Conservation (phyloP, 1,140 invertebrate species). For the Popillia japonica region DNA sequence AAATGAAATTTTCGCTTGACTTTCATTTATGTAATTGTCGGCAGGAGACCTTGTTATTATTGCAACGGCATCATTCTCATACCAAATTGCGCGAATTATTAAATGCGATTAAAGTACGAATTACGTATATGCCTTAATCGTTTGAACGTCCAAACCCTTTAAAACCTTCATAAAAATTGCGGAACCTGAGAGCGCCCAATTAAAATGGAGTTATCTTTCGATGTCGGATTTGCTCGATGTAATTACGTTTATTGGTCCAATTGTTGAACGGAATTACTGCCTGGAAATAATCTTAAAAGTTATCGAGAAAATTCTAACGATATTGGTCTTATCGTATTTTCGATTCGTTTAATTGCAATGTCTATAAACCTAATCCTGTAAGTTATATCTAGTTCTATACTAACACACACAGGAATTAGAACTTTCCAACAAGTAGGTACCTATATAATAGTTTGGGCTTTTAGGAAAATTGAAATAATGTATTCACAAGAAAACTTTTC, state of each 20-base stretch:
- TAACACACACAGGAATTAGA: too few species aligned
- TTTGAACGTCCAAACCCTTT: neutral
- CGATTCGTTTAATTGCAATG: neutral
- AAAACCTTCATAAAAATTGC: neutral
- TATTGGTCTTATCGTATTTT: neutral
- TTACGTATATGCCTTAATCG: neutral
- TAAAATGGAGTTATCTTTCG: neutral
- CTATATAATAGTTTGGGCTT: too few species aligned
- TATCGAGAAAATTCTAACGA: constrained; percentile 4
- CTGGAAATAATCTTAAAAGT: neutral
- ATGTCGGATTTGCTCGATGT: neutral
- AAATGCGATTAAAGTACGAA: neutral
- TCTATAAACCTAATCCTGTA: too few species aligned
- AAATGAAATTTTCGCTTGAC: neutral
- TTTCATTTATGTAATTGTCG: neutral
- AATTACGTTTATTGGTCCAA: neutral
- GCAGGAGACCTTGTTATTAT: neutral
- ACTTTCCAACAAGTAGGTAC: too few species aligned
- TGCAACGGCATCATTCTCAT: neutral
- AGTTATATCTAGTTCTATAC: too few species aligned
- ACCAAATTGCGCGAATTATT: neutral
- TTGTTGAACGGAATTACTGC: neutral
- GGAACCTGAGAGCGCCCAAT: neutral
- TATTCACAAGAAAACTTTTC: too few species aligned
- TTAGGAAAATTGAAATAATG: too few species aligned